Percentiles rank a stretch among this genome's conserved stretches.
Conservation (phyloP, 2,113 vertebrate genomes). For the Phrynosoma platyrhinos region DNA sequence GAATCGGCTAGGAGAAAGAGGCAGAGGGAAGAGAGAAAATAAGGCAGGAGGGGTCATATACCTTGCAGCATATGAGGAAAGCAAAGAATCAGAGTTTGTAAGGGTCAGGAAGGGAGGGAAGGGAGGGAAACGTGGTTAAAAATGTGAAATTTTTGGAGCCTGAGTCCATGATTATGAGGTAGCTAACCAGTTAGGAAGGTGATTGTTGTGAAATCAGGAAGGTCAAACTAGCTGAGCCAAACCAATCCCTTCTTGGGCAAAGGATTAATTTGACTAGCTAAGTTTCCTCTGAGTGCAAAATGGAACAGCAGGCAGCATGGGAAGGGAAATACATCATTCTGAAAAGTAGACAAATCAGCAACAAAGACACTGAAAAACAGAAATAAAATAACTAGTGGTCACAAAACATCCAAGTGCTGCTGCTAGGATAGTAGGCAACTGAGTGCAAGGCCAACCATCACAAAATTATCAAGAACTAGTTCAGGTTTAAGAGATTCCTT, state of each 20-base stretch:
- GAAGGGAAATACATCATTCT: conserved; percentile 39
- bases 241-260: conserved; percentile 1
- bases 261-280: conserved; percentile 53
- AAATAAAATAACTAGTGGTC: conserved; percentile 10
- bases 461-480: neutral
- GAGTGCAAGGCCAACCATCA: neutral
- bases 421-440: neutral
- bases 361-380: conserved; percentile 25
- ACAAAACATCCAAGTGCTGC: neutral
- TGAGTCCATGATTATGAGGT: conserved; percentile 58
- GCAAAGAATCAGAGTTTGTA: conserved; percentile 54
- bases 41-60: conserved; percentile 73
- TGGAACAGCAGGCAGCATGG: neutral
- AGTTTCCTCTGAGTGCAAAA: conserved; percentile 52
- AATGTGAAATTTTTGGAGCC: conserved; percentile 47
- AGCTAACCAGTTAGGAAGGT: conserved; percentile 60
- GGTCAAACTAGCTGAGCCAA: conserved; percentile 61
- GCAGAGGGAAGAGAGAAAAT: conserved; percentile 73
- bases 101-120: neutral
- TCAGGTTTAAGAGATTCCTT: too few species aligned
- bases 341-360: conserved; percentile 50
- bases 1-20: conserved; percentile 84
- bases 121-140: conserved; percentile 40
- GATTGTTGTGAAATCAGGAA: conserved; percentile 45
- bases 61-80: conserved; percentile 58